Conservation (phyloP, 1,140 invertebrate species). For the Halyomorpha halys region DNA sequence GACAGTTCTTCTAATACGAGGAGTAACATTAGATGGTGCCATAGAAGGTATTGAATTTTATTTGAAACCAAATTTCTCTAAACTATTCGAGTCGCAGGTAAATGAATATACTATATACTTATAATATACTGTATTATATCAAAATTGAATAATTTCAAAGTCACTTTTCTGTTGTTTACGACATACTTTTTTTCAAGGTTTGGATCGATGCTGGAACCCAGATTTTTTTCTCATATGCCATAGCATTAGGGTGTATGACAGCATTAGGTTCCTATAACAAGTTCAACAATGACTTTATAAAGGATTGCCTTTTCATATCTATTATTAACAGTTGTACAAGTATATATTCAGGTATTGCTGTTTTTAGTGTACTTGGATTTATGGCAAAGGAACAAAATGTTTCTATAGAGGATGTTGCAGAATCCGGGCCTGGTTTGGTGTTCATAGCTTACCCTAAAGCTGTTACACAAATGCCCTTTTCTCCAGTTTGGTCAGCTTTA, state of each 20-base stretch:
- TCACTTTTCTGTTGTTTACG: background rate
- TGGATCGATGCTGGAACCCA: slow-evolving; percentile 44
- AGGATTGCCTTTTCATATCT: slow-evolving; percentile 56
- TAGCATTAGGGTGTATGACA: slow-evolving; percentile 58
- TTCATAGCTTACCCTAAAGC: slow-evolving; percentile 78
- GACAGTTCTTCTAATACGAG: slow-evolving; percentile 53
- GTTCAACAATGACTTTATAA: slow-evolving; percentile 55
- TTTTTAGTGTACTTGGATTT: slow-evolving; percentile 73
- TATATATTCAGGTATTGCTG: slow-evolving; percentile 61
- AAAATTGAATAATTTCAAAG: too few relatives aligned
- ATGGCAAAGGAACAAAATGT: slow-evolving; percentile 54
- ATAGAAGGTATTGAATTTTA: slow-evolving; percentile 61
- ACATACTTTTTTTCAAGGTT: slow-evolving; percentile 37
- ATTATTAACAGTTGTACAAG: slow-evolving; percentile 61
- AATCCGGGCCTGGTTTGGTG: slow-evolving; percentile 62
- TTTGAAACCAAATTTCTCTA: slow-evolving; percentile 61
- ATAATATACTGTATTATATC: background rate
- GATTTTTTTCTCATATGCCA: slow-evolving; percentile 63
- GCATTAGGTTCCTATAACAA: slow-evolving; percentile 65
- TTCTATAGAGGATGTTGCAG: slow-evolving; percentile 45
- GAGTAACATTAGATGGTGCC: slow-evolving; percentile 58
- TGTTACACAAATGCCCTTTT: slow-evolving; percentile 29
- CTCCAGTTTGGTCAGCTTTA: slow-evolving; percentile 35
- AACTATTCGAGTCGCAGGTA: slow-evolving; percentile 44
- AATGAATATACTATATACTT: background rate